Conservation (phyloP, 2,888 invertebrate species). For the Osedax fenrisi region DNA sequence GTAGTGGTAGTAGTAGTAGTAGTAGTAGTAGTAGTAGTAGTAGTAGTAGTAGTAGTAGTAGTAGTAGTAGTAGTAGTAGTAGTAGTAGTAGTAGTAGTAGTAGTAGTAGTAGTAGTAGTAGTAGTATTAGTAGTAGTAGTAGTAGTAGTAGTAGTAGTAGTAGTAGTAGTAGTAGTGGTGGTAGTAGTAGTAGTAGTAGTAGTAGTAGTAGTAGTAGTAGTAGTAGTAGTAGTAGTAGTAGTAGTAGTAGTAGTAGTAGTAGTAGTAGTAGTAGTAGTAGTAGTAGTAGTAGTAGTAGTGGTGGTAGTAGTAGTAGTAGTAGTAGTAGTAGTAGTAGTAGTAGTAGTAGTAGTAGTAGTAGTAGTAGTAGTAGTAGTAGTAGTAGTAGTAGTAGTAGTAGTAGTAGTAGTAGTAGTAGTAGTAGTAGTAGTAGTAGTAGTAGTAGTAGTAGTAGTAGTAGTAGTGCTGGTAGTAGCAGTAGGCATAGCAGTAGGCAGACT, state of each 20-base stretch:
- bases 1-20: slow-evolving; percentile 14
- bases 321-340: neutral
- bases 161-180: neutral
- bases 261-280: neutral
- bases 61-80: neutral
- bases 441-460: neutral
- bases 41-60: neutral
- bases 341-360: neutral
- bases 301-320: neutral
- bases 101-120: neutral
- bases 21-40: slow-evolving; percentile 8
- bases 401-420: neutral
- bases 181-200: neutral
- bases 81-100: neutral
- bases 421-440: neutral
- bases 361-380: neutral
- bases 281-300: neutral
- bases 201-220: neutral
- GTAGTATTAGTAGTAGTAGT: neutral
- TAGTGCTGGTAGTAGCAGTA: too few species aligned
- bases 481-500: too few species aligned
- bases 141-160: neutral
- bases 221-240: neutral
- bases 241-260: neutral
- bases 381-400: neutral